Evolutionary conservation across 2,888 invertebrate genomes (phyloP), one percentile per base, ranked within the genome.

Genomic region (Automeris io): DNA sequence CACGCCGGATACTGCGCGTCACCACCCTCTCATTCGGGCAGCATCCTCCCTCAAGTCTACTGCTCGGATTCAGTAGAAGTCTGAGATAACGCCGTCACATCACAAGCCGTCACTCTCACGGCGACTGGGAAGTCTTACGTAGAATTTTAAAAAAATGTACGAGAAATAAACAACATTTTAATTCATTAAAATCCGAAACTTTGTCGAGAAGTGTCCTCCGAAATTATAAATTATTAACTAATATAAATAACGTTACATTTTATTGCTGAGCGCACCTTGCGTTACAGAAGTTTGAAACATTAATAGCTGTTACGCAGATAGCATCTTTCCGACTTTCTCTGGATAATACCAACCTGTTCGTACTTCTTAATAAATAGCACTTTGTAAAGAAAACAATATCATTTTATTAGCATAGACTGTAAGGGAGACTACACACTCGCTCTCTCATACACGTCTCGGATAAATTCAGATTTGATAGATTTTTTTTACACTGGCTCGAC

Each of bases 361-460:
- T 73, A 72, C 67, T 77, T 73, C 82, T 73, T 82, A 86, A 85
- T 86, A 83, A 85, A 86, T 85, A 78, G 85, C 71, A 82, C 70
- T 85, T 86, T 73, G 65, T 73, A 73, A 86, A 85, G 83, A 85
- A 85, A 83, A 86, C 85, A 83, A 83, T 86, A 85, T 80, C 78
- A 85, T 80, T 83, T 80, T 83, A 40, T 40, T 40, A 35, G 35
- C 40, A 40, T 40, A 35, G 24, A 39, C 5, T 24, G 37, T 57
- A 51, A 53, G 39, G 55, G 42, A 7, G 41, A 9, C 6, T 57
- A 16, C 29, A 56, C 23, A 55, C 18, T 48, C 6, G 40, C 8
- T 29, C n/a, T 11, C 22, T 2, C 9, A n/a, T n/a, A n/a, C n/a
- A n/a, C n/a, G n/a, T n/a, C n/a, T n/a, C n/a, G n/a, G n/a, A n/a